Percentiles rank a stretch among this genome's conserved stretches.
Conservation (phyloP, 1,140 invertebrate genomes). For the Brachionus plicatilis region DNA sequence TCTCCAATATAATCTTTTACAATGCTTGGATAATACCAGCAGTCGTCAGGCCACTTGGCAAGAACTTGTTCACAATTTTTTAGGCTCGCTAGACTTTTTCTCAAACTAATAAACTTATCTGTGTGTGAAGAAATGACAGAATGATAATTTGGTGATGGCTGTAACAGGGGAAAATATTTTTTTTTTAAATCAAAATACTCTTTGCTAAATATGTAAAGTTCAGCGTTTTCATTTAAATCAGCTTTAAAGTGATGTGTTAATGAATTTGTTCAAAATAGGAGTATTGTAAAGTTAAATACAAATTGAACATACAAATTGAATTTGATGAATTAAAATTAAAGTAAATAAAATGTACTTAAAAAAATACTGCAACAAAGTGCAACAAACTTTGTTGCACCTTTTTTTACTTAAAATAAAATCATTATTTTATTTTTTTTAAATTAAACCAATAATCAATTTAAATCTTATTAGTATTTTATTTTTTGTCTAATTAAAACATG, state of each 20-base stretch:
- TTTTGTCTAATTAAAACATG: no score
- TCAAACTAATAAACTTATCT: not conserved
- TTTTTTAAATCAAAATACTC: conserved; percentile 16
- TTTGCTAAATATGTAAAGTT: not conserved
- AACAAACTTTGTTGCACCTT: no score
- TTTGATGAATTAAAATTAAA: no score
- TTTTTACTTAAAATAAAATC: no score
- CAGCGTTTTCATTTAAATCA: not conserved
- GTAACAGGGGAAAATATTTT: not conserved
- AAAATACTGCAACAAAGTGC: no score
- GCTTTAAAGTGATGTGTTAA: not conserved
- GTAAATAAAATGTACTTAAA: no score
- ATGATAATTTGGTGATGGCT: not conserved
- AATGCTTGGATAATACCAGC: conserved; percentile 17
- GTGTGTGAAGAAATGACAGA: not conserved
- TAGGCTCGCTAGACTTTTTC: conserved; percentile 16
- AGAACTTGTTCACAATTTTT: conserved; percentile 44
- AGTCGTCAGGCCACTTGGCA: conserved; percentile 31
- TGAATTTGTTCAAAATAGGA: not conserved
- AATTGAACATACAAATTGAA: no score
- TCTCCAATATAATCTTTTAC: conserved; percentile 18
- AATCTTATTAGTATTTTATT: no score
- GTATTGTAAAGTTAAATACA: no score
- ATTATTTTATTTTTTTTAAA: no score
- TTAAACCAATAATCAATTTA: no score